Conservation (phyloP, 2,113 vertebrate species). For the Oriolus oriolus region DNA sequence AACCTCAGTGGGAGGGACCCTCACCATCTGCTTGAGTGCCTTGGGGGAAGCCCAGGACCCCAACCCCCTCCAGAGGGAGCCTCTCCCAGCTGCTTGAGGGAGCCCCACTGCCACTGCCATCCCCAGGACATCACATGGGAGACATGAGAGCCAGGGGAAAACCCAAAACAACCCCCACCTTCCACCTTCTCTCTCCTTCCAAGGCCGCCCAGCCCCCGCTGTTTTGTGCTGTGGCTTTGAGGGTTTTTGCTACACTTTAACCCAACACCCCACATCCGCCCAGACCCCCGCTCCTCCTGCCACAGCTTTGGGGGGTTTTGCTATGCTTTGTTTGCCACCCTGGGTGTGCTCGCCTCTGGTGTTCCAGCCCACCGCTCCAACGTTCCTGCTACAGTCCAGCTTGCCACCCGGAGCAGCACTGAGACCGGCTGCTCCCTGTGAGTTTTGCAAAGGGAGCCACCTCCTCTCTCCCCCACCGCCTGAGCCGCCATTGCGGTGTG, state of each 20-base stretch:
- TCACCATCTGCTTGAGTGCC: not conserved
- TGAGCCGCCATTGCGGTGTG: not conserved
- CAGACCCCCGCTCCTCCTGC: accelerated
- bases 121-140: not conserved
- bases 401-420: accelerated
- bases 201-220: accelerated
- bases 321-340: accelerated
- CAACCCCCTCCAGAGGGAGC: accelerated
- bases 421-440: not conserved
- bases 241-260: not conserved
- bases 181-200: not conserved
- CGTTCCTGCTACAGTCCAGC: not conserved
- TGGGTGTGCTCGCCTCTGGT: accelerated
- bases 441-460: not conserved
- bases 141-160: not conserved
- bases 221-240: not conserved
- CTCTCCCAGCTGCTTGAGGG: not conserved
- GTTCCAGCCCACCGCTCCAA: accelerated
- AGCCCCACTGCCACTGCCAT: accelerated
- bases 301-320: not conserved
- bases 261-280: accelerated
- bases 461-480: not conserved
- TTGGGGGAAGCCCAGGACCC: accelerated
- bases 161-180: accelerated
- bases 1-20: not conserved